Conservation (phyloP, 1,140 invertebrate species). For the Euwallacea similis region DNA sequence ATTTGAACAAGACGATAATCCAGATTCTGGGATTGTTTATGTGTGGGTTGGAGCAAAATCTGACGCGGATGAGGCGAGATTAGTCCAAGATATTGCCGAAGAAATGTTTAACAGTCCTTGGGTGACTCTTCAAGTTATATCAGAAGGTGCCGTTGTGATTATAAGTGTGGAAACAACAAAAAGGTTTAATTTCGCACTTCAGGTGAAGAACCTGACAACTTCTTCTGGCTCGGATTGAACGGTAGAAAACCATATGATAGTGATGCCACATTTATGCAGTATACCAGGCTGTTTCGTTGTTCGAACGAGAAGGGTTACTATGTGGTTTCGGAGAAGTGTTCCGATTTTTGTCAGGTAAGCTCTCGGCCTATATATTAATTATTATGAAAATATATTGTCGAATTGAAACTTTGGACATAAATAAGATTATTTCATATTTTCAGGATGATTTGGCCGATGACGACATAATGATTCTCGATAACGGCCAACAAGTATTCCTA, state of each 20-base stretch:
- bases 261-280: constrained; percentile 91
- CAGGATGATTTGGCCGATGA: constrained; percentile 98
- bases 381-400: background rate
- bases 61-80: constrained; percentile 82
- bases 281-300: constrained; percentile 94
- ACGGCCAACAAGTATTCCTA: constrained; percentile 96
- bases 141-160: constrained; percentile 66
- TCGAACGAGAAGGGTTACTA: constrained; percentile 99
- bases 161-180: background rate
- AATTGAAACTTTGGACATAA: background rate
- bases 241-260: constrained; percentile 91
- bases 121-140: constrained; percentile 85
- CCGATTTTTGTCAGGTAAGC: constrained; percentile 96
- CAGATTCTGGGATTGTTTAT: constrained; percentile 92
- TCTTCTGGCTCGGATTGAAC: constrained; percentile 96
- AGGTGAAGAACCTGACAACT: constrained; percentile 96
- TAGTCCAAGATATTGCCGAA: constrained; percentile 92
- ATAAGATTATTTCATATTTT: background rate
- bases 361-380: background rate
- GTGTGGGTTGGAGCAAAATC: constrained; percentile 95
- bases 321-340: constrained; percentile 98
- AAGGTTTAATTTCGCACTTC: background rate
- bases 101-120: constrained; percentile 90
- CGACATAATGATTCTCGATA: constrained; percentile 99
- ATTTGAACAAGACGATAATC: constrained; percentile 86